Conservation (phyloP, 2,113 vertebrate genomes). For the Dicaeum eximium region DNA sequence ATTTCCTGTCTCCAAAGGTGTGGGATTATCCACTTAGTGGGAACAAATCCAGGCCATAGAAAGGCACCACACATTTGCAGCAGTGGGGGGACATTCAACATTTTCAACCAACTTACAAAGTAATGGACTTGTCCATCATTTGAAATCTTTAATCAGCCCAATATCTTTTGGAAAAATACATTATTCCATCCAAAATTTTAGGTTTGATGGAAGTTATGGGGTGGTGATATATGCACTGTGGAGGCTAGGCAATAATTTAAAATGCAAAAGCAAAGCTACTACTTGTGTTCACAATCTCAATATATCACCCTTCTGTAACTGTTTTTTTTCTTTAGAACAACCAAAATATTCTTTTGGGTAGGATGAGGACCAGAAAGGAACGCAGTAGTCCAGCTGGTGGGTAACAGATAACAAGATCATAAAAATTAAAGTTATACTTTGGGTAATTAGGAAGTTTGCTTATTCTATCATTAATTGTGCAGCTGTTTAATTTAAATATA, state of each 20-base stretch:
- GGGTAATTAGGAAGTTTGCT: conserved; percentile 52
- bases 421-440: conserved; percentile 49
- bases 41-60: neutral
- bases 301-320: neutral
- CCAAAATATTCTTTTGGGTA: neutral
- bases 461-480: conserved; percentile 55
- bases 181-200: neutral
- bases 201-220: neutral
- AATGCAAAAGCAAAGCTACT: neutral
- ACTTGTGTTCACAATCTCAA: neutral
- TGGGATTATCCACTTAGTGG: neutral
- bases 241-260: neutral
- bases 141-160: neutral
- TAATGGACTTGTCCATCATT: neutral
- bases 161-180: neutral
- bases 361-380: neutral
- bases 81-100: neutral
- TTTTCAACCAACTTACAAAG: neutral
- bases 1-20: neutral
- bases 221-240: neutral
- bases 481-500: conserved; percentile 65
- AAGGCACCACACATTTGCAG: neutral
- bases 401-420: conserved; percentile 36
- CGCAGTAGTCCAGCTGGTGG: conserved; percentile 26
- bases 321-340: neutral